phyloP scores from a whole-genome alignment of 2,113 vertebrate species.

The Aptenodytes forsteri region DNA sequence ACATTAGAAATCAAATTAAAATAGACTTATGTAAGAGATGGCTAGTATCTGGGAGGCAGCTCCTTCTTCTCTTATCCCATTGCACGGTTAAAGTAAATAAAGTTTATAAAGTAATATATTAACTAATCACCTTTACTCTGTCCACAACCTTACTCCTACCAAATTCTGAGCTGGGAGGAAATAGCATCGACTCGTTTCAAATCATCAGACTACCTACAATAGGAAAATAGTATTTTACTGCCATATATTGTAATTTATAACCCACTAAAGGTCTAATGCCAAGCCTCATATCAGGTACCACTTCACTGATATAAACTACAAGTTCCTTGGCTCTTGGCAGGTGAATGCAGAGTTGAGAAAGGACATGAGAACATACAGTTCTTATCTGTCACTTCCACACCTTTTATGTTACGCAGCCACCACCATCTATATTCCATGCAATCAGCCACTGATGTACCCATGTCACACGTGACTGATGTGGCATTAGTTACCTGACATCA shows the following conservation, averaged over 20 bases:
- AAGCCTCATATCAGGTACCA: background rate
- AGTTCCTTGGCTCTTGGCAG: background rate
- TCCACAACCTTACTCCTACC: background rate
- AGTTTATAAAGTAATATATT: background rate
- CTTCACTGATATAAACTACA: background rate
- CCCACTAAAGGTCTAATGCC: background rate
- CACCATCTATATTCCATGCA: background rate
- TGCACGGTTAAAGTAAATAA: background rate
- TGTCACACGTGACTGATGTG: fast-evolving
- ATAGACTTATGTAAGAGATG: background rate
- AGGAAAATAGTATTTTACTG: background rate
- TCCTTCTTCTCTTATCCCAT: background rate
- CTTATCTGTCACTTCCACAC: background rate
- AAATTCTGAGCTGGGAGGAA: background rate
- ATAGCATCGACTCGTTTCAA: background rate
- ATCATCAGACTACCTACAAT: background rate
- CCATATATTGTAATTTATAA: background rate
- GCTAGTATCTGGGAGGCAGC: background rate
- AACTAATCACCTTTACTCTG: background rate
- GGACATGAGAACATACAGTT: background rate
- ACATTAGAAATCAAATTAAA: background rate
- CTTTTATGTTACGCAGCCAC: background rate
- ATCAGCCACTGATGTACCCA: background rate
- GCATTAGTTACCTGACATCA: background rate
- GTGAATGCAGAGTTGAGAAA: background rate